These are phyloP conservation scores for Pseudonaja textilis DNA, from an alignment of 2,113 vertebrate species.

Conservation along the genomic window DNA sequence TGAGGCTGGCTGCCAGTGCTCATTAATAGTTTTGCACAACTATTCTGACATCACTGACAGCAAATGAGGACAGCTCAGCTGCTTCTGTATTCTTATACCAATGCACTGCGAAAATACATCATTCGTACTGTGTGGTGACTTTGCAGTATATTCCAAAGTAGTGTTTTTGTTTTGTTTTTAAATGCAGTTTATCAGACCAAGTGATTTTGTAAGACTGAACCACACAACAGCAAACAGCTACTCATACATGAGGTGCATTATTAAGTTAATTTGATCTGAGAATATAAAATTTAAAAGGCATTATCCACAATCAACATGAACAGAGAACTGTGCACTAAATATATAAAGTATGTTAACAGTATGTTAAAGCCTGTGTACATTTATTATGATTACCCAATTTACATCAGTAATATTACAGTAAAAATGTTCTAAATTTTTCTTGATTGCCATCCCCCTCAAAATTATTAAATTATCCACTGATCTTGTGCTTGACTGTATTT, in stretches of 20 bases:
- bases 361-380: constrained; percentile 4
- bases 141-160: not conserved
- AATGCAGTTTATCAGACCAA: not conserved
- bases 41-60: constrained; percentile 12
- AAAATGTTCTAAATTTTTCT: not conserved
- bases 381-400: not conserved
- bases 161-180: not conserved
- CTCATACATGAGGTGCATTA: not conserved
- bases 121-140: not conserved
- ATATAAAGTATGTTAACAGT: constrained; percentile 5
- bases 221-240: constrained; percentile 6
- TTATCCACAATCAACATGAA: not conserved
- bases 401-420: not conserved
- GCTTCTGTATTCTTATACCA: not conserved
- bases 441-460: not conserved
- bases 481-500: not conserved
- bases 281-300: constrained; percentile 1
- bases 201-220: not conserved
- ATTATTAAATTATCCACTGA: not conserved
- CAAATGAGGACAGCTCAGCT: constrained; percentile 32
- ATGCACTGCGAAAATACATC: not conserved
- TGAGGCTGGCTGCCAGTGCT: not conserved
- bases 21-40: not conserved
- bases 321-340: not conserved
- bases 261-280: not conserved